phyloP scores from a whole-genome alignment of 2,888 invertebrate genomes.

The Mythimna lalbum region DNA sequence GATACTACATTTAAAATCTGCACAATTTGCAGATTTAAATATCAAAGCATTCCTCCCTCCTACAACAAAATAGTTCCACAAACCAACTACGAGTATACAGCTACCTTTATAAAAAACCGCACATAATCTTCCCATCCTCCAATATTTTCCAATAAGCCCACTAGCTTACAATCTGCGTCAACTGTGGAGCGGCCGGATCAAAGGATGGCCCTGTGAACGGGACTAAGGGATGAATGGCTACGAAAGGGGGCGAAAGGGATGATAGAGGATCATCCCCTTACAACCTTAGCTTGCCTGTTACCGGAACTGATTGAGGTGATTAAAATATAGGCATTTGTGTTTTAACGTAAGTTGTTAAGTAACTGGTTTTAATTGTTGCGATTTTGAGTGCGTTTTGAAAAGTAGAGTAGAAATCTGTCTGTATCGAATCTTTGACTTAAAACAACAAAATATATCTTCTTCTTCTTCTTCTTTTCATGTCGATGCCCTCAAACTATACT shows the following conservation, averaged over 20 bases:
- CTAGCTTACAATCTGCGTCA: slow-evolving; percentile 58
- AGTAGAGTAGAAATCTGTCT: too few relatives aligned
- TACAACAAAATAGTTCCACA: neutral
- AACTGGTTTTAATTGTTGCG: slow-evolving; percentile 4
- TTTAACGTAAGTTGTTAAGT: slow-evolving; percentile 12
- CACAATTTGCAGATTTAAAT: neutral
- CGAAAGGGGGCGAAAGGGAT: slow-evolving; percentile 45
- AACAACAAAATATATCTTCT: too few relatives aligned
- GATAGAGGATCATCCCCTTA: slow-evolving; percentile 56
- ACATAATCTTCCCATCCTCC: slow-evolving; percentile 30
- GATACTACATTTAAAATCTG: too few relatives aligned
- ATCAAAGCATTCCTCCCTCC: neutral
- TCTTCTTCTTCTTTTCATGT: too few relatives aligned
- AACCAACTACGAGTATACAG: neutral
- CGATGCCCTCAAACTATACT: too few relatives aligned
- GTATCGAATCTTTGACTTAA: too few relatives aligned
- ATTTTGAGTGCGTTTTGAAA: too few relatives aligned
- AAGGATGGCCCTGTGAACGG: slow-evolving; percentile 42
- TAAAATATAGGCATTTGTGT: slow-evolving; percentile 46
- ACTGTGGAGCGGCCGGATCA: slow-evolving; percentile 44
- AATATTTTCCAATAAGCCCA: slow-evolving; percentile 53
- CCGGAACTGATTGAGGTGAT: slow-evolving; percentile 48
- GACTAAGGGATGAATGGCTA: slow-evolving; percentile 35
- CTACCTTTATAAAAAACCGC: slow-evolving; percentile 6
- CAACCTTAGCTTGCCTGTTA: slow-evolving; percentile 51